phyloP scores from a whole-genome alignment of 2,888 invertebrate species.

The Cecidostiba fungosa region DNA sequence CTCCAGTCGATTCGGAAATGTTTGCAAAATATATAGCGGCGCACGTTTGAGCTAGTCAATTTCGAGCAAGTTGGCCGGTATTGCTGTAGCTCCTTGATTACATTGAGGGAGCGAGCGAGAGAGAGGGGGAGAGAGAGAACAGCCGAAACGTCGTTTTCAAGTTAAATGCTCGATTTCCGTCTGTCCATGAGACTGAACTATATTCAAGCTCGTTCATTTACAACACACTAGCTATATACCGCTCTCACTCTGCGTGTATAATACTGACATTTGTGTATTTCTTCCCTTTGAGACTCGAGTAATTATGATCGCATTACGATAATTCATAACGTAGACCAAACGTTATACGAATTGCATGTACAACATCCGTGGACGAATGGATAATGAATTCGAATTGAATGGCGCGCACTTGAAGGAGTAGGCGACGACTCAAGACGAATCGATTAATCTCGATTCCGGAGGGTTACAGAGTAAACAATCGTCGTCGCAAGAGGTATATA shows the following conservation, averaged over 20 bases:
- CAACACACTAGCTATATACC: no score
- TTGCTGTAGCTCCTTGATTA: conserved; percentile 47
- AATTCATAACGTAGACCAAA: no score
- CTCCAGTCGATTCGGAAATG: conserved; percentile 3
- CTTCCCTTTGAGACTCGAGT: no score
- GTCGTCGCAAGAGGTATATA: not conserved
- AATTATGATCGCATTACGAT: no score
- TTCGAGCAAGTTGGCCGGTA: conserved; percentile 27
- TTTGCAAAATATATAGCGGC: conserved; percentile 20
- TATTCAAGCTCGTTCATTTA: conserved; percentile 37
- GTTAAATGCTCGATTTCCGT: conserved; percentile 57
- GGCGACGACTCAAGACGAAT: no score
- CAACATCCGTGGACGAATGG: no score
- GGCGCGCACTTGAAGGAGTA: no score
- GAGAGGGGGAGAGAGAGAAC: conserved; percentile 42
- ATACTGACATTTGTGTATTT: not conserved
- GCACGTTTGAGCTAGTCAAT: conserved; percentile 36
- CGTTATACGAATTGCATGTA: no score
- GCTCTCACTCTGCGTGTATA: not conserved
- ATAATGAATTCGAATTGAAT: no score
- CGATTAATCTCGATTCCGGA: not conserved
- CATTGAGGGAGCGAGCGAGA: conserved; percentile 52
- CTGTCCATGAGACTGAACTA: conserved; percentile 34
- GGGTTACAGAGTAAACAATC: not conserved
- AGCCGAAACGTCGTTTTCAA: conserved; percentile 46